Base-by-base conservation (phyloP, 2,113 vertebrate genomes). In the Casuarius casuarius region DNA sequence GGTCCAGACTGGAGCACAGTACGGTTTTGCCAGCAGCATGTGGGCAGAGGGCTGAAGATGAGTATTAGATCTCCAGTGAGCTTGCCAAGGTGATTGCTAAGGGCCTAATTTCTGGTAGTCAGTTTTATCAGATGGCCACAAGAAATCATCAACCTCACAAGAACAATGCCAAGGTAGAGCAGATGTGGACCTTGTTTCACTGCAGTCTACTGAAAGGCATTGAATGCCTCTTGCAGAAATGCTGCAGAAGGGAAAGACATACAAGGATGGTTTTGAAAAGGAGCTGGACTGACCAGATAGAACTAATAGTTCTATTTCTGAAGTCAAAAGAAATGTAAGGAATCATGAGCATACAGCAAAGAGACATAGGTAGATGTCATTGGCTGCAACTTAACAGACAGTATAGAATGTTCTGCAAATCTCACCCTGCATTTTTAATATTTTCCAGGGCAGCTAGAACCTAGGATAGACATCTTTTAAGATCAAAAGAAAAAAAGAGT, bases 11-110 rank as follows among this genome's bases (percentile, higher is more conserved):
- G 25, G 78, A 90, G 33, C 51, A 71, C 0, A 1, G 35, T 3
- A 0, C 1, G 0, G 17, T 2, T 0, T 67, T 84, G 73, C 46
- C 48, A 80, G 77, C 26, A 54, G 33, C 3, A 0, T 73, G 54
- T 44, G 44, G 73, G 48, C 52, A 80, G 73, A 68, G 56, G 46
- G 46, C 9, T 80, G 82, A 22, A 1, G 10, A 76, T 76, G 46
- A 72, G 58, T 49, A 73, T 1, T 0, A 66, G 63, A 76, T 87
- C 35, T 46, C 18, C 0, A 0, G 28, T 2, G 5, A 76, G 20
- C 0, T 0, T 51, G 58, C 51, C 77, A 90, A 51, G 20, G 31
- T 75, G 31, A 33, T 71, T 0, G 0, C 14, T 35, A 67, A 71
- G 4, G 62, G 59, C 23, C 17, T 79, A 18, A 35, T 48, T 68